These are phyloP conservation scores for Meloidogyne chitwoodi DNA, from an alignment of 1,140 invertebrate species.

Conservation along the genomic window DNA sequence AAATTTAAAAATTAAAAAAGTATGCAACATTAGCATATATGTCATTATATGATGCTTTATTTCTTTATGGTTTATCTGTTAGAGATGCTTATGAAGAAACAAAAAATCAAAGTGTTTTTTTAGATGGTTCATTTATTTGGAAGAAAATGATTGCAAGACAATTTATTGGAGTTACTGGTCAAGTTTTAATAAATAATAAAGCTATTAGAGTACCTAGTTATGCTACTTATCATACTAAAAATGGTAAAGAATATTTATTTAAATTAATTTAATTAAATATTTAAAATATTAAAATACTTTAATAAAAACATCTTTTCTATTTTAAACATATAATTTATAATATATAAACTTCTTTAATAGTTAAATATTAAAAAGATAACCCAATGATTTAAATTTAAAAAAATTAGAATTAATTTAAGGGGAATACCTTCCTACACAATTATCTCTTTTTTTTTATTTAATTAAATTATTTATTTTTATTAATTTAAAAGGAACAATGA, in stretches of 20 bases:
- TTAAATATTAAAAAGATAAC: too few species aligned
- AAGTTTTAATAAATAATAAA: slow-evolving; percentile 4
- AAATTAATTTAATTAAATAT: too few species aligned
- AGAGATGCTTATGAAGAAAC: slow-evolving; percentile 54
- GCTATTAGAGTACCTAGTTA: slow-evolving; percentile 48
- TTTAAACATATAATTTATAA: too few species aligned
- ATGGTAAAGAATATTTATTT: too few species aligned
- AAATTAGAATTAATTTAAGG: too few species aligned
- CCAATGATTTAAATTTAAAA: too few species aligned
- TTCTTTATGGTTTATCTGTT: slow-evolving; percentile 50
- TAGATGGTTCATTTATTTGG: slow-evolving; percentile 46
- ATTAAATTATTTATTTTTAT: too few species aligned
- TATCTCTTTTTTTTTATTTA: too few species aligned
- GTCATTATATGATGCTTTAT: slow-evolving; percentile 52
- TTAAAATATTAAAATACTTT: too few species aligned
- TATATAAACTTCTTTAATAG: too few species aligned
- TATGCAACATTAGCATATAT: slow-evolving; percentile 55
- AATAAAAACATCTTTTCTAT: too few species aligned
- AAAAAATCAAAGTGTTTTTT: slow-evolving; percentile 36
- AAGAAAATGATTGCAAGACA: slow-evolving; percentile 53
- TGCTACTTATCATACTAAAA: slow-evolving; percentile 50
- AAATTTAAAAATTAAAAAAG: slow-evolving; percentile 21
- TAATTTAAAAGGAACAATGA: slow-evolving; percentile 34
- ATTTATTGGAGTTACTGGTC: slow-evolving; percentile 41
- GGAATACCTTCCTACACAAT: too few species aligned